Percentiles rank a stretch among this genome's conserved stretches.
Evolutionary conservation across 1,140 invertebrate species (phyloP).

Genomic region (Whitmania pigra): DNA sequence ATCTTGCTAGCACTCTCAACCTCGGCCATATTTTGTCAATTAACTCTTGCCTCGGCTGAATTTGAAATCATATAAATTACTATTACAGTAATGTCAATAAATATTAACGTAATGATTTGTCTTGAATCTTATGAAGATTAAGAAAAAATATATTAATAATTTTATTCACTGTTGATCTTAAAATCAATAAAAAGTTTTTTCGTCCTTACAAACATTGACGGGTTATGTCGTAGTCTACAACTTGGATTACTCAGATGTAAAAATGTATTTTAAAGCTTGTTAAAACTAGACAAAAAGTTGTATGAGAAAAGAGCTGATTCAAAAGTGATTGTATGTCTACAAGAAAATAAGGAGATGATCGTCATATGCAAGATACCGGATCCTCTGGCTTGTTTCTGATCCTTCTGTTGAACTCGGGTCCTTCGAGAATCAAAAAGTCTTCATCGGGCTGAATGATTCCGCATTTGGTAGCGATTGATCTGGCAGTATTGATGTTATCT

Average conservation of each 20-base stretch:
- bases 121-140: neutral
- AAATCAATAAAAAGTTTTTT: too few relatives aligned
- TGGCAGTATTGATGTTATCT: constrained; percentile 68
- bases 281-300: too few relatives aligned
- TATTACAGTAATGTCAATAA: neutral
- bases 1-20: constrained; percentile 73
- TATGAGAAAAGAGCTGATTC: too few relatives aligned
- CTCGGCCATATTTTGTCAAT: constrained; percentile 16
- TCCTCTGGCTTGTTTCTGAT: constrained; percentile 51
- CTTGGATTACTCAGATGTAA: too few relatives aligned
- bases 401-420: constrained; percentile 46
- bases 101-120: neutral
- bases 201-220: too few relatives aligned
- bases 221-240: too few relatives aligned
- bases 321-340: too few relatives aligned
- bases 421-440: constrained; percentile 57
- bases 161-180: too few relatives aligned
- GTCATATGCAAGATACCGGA: neutral
- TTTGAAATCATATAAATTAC: neutral
- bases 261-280: too few relatives aligned
- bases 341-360: too few relatives aligned
- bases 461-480: constrained; percentile 58
- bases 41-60: constrained; percentile 12
- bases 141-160: neutral
- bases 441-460: constrained; percentile 53